A percentile compares a stretch with the other conserved stretches of the same genome.
These are phyloP conservation scores for Phalacrocorax brasilianus DNA, from an alignment of 2,113 vertebrate species.

Conservation along the genomic window DNA sequence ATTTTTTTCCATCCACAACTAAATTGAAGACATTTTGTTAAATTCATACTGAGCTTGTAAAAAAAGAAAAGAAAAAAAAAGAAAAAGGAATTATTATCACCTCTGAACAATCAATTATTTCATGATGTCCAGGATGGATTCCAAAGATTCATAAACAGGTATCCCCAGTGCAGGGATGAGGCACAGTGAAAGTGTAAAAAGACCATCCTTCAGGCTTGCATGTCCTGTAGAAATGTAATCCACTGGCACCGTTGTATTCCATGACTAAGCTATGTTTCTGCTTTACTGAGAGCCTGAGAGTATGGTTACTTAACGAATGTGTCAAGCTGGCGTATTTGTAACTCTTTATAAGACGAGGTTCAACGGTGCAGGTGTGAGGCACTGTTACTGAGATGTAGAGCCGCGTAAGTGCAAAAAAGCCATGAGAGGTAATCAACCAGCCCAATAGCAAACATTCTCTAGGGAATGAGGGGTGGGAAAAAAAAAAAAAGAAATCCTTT, in stretches of 20 bases:
- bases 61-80: not conserved
- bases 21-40: not conserved
- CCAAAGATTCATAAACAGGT: not conserved
- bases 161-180: not conserved
- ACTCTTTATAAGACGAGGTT: not conserved
- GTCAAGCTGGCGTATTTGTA: not conserved
- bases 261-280: not conserved
- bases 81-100: not conserved
- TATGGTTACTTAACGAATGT: not conserved
- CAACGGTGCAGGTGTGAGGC: not conserved
- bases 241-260: not conserved
- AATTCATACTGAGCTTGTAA: not conserved
- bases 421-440: not conserved
- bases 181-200: not conserved
- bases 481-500: not conserved
- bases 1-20: not conserved
- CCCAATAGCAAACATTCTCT: not conserved
- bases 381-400: not conserved
- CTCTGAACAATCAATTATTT: not conserved
- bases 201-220: not conserved
- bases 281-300: not conserved
- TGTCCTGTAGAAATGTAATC: not conserved
- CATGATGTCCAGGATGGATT: not conserved
- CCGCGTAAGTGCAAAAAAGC: not conserved
- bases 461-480: not conserved